Evolutionary conservation across 2,888 invertebrate genomes (phyloP), one percentile per base, ranked within the genome.

Genomic region (Gnatocerus cornutus): DNA sequence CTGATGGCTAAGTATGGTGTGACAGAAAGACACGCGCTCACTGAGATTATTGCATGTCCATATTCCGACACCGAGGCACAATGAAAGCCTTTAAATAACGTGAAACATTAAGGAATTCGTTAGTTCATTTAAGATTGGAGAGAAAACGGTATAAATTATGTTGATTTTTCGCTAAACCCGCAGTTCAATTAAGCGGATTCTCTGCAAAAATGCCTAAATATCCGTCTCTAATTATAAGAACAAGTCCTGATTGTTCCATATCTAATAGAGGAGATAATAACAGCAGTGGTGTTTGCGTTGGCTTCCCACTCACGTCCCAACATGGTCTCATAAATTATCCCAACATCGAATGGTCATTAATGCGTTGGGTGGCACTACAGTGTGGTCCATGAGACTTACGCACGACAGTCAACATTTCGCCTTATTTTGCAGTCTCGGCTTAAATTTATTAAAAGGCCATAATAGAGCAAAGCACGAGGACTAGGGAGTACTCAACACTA

Each of bases 341-440:
- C 79, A 82, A 84, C 83, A 84, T 84, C 83, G 83, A 84, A 83
- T 81, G 81, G 83, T 84, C 84, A 84, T 84, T 84, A 84, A 84
- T 81, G 81, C 65, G 76, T 80, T 81, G 83, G 82, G 83, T 82
- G 82, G 83, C 80, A 77, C 77, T 71, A 71, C 77, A 58, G 78
- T 79, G 80, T 78, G 79, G 77, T 79, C 78, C 73, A 71, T 46
- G 68, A 52, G 61, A 65, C 70, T 52, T 56, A 48, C 30, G 52
- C 59, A 52, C 30, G 59, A 59, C 53, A 64, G 45, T 12, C 55
- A 33, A 45, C 65, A 65, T 65, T 65, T 65, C 56, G 65, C 65
- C 55, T 64, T 64, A 46, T 61, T 61, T 61, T 48, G 61, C 41
- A 13, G n/a, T 29, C 29, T 45, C 43, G 30, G 30, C 29, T 41